Base-by-base conservation (phyloP, 2,113 vertebrate genomes). In the Nestor notabilis region DNA sequence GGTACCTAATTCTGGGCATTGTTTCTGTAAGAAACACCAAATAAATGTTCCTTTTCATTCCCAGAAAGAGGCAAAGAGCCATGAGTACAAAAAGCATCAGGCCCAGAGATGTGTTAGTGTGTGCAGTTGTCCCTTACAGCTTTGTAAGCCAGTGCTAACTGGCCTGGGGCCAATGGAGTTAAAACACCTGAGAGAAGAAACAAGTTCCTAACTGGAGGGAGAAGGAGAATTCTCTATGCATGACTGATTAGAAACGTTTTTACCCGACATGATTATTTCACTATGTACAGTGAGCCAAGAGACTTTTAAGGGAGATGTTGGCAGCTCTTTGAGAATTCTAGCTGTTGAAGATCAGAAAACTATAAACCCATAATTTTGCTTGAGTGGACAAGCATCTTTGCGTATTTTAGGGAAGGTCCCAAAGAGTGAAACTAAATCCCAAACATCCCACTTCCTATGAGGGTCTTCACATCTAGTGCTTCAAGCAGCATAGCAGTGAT, bases 1-100 rank as follows among this genome's bases (percentile, higher is more conserved):
- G 76, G 70, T 94, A 96, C 69, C 65, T 94, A 89, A 93, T 93
- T 89, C 80, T 49, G 47, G 65, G 56, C 49, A 93, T 96, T 96
- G 77, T 96, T 89, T 89, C 65, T 93, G 70, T 95, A 89, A 82
- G 56, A 93, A 94, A 91, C 93, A 95, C 92, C 94, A 97, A 92
- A 96, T 96, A 97, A 92, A 94, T 68, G 76, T 91, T 70, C 58
- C 33, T 94, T 91, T 89, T 50, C 33, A 55, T 81, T 91, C 83
- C 55, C 65, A 91, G 39, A 86, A 87, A 60, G 47, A 43, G 47
- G 41, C 71, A 78, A 91, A 50, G 77, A 83, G 76, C 55, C 60
- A 46, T 13, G 58, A 53, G 46, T 39, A 89, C 41, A 81, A 66
- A 92, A 89, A 89, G 31, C 77, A 78, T 89, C 86, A 81, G 75